phyloP scores from a whole-genome alignment of 1,140 invertebrate species.

The Drosophila repleta region DNA sequence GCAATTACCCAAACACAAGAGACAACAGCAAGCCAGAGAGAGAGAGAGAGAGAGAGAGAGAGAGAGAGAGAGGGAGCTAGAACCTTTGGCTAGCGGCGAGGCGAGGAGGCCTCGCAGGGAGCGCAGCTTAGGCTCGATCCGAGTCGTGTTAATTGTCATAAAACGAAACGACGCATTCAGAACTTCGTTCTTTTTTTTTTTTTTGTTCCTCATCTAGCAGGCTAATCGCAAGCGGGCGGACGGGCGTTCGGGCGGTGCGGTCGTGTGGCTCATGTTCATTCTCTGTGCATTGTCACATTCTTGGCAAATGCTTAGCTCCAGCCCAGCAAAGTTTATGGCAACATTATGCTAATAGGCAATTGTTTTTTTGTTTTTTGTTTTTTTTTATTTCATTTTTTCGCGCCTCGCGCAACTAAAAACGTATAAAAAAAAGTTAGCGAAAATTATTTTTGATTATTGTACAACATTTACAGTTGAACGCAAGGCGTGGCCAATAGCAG shows the following conservation, averaged over 20 bases:
- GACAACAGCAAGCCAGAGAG: not conserved
- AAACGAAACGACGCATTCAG: constrained; percentile 72
- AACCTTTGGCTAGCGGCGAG: not conserved
- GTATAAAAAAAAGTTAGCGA: not conserved
- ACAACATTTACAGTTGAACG: constrained; percentile 75
- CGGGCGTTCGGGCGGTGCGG: constrained; percentile 13
- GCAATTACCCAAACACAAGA: constrained; percentile 11
- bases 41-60: too few relatives aligned
- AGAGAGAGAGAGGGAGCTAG: too few relatives aligned
- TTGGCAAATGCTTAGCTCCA: constrained; percentile 38
- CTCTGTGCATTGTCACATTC: constrained; percentile 56
- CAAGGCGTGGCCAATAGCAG: not conserved
- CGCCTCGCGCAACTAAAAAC: constrained; percentile 13
- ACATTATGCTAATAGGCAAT: constrained; percentile 79
- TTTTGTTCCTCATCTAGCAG: not conserved
- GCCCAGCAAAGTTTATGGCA: constrained; percentile 60
- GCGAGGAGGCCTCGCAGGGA: too few relatives aligned
- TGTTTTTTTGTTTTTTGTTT: constrained; percentile 41
- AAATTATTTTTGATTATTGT: constrained; percentile 62
- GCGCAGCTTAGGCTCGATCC: not conserved
- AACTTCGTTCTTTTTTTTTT: constrained; percentile 15
- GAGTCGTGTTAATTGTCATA: constrained; percentile 71
- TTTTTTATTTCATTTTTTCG: not conserved
- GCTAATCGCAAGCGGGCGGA: not conserved
- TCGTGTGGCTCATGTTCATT: constrained; percentile 55